These are phyloP conservation scores for Hemiscyllium ocellatum DNA, from an alignment of 2,113 vertebrate species.

Conservation along the genomic window DNA sequence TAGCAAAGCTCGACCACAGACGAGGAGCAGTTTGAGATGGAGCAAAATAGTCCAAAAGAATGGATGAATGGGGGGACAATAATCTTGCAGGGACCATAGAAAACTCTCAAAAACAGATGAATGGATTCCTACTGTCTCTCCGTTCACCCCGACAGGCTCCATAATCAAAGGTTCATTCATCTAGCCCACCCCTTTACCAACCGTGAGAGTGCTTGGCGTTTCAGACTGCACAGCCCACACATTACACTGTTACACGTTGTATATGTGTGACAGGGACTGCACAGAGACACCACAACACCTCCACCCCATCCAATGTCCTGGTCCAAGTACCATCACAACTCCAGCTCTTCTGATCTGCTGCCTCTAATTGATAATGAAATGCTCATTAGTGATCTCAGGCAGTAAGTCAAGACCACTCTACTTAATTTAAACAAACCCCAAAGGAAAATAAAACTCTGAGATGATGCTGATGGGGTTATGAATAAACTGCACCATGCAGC, in stretches of 20 bases:
- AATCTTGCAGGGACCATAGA: too few relatives aligned
- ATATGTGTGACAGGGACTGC: neutral
- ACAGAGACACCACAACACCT: neutral
- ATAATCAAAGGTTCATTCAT: too few relatives aligned
- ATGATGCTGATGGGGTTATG: neutral
- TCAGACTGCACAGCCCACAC: neutral
- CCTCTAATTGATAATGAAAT: neutral
- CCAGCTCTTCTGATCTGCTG: neutral
- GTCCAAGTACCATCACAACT: neutral
- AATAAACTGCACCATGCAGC: too few relatives aligned
- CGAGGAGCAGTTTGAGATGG: too few relatives aligned
- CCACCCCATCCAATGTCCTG: too few relatives aligned
- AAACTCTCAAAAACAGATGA: too few relatives aligned
- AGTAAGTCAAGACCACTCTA: neutral
- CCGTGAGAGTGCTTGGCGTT: neutral
- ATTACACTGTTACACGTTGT: neutral
- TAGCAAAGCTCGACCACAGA: too few relatives aligned
- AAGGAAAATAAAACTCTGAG: neutral
- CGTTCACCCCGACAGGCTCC: too few relatives aligned
- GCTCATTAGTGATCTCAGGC: neutral
- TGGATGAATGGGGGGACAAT: too few relatives aligned
- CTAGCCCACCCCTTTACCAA: too few relatives aligned
- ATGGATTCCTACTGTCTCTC: too few relatives aligned
- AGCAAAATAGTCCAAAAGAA: too few relatives aligned
- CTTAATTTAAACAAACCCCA: neutral